Percentiles rank a stretch among this genome's conserved stretches.
Evolutionary conservation across 35 echinoderm and acorn worm species (phyloP).

Genomic region (Chiridota heheva): DNA sequence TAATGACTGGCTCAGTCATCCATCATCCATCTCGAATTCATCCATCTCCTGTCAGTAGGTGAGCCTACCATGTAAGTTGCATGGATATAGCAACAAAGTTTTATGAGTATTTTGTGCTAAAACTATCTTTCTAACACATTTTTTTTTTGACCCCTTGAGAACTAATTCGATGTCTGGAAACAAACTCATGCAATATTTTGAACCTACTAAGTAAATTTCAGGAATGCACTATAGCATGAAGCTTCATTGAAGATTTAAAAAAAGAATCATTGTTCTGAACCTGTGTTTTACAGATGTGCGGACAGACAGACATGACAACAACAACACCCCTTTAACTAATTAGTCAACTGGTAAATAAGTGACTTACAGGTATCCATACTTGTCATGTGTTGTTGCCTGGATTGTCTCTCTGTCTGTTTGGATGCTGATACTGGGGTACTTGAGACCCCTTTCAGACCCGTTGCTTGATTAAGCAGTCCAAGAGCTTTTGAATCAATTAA

Average conservation of each 20-base stretch:
- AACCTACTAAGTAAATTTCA: no score
- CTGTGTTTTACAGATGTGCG: background rate
- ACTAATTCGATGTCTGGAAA: no score
- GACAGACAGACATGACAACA: background rate
- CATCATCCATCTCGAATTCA: no score
- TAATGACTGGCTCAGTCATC: no score
- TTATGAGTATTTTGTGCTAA: no score
- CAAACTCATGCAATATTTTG: no score
- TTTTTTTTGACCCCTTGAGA: no score
- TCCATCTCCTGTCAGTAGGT: no score
- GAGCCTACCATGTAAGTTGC: no score
- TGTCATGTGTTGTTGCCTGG: slow-evolving; percentile 65
- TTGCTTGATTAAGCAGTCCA: slow-evolving; percentile 70
- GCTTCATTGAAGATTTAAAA: background rate
- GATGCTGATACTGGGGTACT: slow-evolving; percentile 8
- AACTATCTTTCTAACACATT: no score
- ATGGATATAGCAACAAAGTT: no score
- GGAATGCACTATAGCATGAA: background rate
- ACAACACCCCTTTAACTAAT: background rate
- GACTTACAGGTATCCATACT: slow-evolving; percentile 18
- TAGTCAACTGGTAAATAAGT: background rate
- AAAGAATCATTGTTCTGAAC: background rate
- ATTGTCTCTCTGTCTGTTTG: slow-evolving; percentile 8
- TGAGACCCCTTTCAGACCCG: slow-evolving; percentile 28
- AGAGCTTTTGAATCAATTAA: slow-evolving; percentile 47